Evolutionary conservation across 2,888 invertebrate species (phyloP), one percentile per base, ranked within the genome.

Genomic region (Drosophila lacicola): DNA sequence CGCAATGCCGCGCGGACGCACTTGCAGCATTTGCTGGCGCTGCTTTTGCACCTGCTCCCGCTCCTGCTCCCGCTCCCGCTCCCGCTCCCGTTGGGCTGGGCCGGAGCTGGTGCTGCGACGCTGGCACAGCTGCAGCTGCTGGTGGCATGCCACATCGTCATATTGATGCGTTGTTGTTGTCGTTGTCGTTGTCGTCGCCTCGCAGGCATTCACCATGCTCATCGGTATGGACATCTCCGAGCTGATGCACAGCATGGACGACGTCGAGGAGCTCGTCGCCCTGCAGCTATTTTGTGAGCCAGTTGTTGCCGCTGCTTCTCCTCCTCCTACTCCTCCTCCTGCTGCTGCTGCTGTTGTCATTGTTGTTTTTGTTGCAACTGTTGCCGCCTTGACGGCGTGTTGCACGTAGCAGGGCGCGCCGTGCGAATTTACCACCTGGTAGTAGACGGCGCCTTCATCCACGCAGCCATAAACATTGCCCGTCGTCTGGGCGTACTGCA

Each of bases 121-220:
- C 4, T 19, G 57, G 2, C 13, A 45, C 36, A 57, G 44, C 34
- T 36, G 46, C 49, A 64, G 49, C 36, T 56, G 45, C 19, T 69
- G 72, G 25, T 71, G 75, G 39, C 88, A 83, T 0, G 84, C 85
- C 25, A 90, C 90, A 70, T 89, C 90, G 54, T 92, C 92, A 49
- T 92, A 92, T 51, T 92, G 92, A 82, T 92, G 92, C 3, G 92
- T 91, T n/a, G 91, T 92, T 4, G 92, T 92, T 17, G 92, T 91
- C 4, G 90, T 83, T 0, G 88, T 88, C 2, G 91, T 86, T 10
- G 87, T 88, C 1, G 91, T 83, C 4, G 88, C 88, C 11, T 90
- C 90, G 13, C 86, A 79, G 0, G 84, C 82, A 11, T 77, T 78
- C 4, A 81, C 86, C 14, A 82, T 79, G 5, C 90, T 87, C 80